These are phyloP conservation scores for Synanthedon tipuliformis DNA, from an alignment of 2,888 invertebrate genomes.

Conservation along the genomic window DNA sequence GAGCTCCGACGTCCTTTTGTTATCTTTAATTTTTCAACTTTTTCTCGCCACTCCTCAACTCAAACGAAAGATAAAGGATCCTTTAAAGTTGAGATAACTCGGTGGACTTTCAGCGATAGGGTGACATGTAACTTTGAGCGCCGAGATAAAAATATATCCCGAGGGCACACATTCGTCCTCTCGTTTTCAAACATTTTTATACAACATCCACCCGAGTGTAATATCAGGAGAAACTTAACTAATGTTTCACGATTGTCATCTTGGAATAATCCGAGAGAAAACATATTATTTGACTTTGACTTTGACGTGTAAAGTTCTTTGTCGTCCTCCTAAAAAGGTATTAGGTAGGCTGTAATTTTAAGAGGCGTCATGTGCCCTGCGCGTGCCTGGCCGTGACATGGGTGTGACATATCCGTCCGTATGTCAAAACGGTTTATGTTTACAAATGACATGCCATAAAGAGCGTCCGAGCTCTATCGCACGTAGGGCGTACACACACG, in stretches of 20 bases:
- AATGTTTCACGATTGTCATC: too few species aligned
- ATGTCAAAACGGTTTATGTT: not conserved
- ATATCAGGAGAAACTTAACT: too few species aligned
- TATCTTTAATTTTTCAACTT: conserved; percentile 29
- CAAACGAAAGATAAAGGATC: conserved; percentile 25
- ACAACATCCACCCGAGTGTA: not conserved
- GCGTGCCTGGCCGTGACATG: not conserved
- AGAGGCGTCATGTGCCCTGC: too few species aligned
- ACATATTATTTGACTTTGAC: too few species aligned
- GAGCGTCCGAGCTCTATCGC: not conserved
- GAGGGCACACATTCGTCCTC: not conserved
- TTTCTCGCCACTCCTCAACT: conserved; percentile 18
- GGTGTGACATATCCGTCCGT: not conserved
- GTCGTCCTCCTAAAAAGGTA: too few species aligned
- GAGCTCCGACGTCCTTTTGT: conserved; percentile 18
- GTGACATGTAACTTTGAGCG: not conserved
- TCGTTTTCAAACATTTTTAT: not conserved
- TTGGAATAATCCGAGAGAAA: too few species aligned
- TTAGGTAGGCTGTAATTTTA: too few species aligned
- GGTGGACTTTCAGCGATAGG: not conserved
- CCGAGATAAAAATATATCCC: not conserved
- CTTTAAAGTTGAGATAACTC: conserved; percentile 33
- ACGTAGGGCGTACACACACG: not conserved
- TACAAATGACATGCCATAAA: not conserved
- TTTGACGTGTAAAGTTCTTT: too few species aligned